These are phyloP conservation scores for Nicator chloris DNA, from an alignment of 2,113 vertebrate species.

Conservation along the genomic window DNA sequence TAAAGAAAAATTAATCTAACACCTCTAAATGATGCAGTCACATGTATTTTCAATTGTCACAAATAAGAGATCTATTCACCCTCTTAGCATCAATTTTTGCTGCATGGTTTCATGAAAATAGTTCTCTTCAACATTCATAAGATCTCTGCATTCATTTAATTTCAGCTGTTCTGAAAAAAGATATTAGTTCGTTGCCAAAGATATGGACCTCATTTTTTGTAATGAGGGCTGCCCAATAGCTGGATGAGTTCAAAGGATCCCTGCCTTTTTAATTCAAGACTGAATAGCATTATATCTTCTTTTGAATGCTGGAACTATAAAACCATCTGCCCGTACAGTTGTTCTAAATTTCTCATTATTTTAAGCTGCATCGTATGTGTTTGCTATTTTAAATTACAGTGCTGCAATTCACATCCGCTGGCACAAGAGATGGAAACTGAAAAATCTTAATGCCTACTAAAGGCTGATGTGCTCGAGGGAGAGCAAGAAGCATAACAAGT, in stretches of 20 bases:
- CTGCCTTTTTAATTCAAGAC: not conserved
- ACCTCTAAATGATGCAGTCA: not conserved
- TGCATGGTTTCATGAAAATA: not conserved
- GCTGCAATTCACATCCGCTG: not conserved
- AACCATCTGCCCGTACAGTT: not conserved
- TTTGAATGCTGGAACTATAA: not conserved
- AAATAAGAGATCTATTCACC: not conserved
- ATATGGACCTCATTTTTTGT: not conserved
- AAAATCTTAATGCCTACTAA: not conserved
- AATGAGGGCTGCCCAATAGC: not conserved
- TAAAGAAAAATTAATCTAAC: slow-evolving; percentile 36
- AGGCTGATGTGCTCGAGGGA: not conserved
- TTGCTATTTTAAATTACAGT: slow-evolving; percentile 6
- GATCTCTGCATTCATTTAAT: not conserved
- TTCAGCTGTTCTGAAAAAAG: not conserved
- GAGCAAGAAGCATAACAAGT: not conserved
- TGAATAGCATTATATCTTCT: not conserved
- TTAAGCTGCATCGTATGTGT: not conserved
- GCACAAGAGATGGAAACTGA: not conserved
- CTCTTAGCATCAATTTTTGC: not conserved
- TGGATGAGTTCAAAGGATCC: slow-evolving; percentile 9
- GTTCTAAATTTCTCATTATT: slow-evolving; percentile 11
- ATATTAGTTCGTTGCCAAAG: not conserved
- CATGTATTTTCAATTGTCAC: slow-evolving; percentile 1
- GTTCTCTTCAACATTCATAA: not conserved